Conservation (phyloP, 2,113 vertebrate genomes). For the Mandrillus leucophaeus region DNA sequence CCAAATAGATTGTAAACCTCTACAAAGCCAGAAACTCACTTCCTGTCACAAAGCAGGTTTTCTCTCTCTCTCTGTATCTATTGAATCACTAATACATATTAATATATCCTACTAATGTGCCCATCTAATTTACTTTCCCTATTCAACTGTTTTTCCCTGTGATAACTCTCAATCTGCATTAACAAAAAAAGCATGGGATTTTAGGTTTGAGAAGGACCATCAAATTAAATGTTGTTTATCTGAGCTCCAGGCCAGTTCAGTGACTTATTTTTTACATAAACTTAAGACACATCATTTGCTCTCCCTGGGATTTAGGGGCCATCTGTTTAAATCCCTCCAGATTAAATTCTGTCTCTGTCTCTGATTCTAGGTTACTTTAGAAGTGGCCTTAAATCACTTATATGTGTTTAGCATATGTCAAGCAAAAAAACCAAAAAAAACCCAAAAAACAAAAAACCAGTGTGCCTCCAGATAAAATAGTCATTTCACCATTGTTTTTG, state of each 20-base stretch:
- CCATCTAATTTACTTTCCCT: not conserved
- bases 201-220: not conserved
- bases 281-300: not conserved
- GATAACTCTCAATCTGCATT: not conserved
- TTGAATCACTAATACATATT: not conserved
- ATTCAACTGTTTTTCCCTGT: not conserved
- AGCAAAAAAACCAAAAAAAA: not conserved
- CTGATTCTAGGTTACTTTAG: conserved; percentile 29
- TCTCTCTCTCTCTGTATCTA: not conserved
- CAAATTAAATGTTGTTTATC: not conserved
- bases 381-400: conserved; percentile 37
- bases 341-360: not conserved
- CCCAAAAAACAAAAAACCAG: not conserved
- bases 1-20: not conserved
- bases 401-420: conserved; percentile 32
- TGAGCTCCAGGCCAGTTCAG: not conserved
- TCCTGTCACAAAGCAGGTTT: not conserved
- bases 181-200: not conserved
- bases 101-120: not conserved
- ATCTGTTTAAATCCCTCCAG: conserved; percentile 39
- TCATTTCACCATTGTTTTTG: not conserved
- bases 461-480: not conserved
- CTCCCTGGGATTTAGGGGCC: not conserved
- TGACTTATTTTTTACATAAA: conserved; percentile 8
- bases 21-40: not conserved